Conservation (phyloP, 2,888 invertebrate genomes). For the Heliconius hortense region DNA sequence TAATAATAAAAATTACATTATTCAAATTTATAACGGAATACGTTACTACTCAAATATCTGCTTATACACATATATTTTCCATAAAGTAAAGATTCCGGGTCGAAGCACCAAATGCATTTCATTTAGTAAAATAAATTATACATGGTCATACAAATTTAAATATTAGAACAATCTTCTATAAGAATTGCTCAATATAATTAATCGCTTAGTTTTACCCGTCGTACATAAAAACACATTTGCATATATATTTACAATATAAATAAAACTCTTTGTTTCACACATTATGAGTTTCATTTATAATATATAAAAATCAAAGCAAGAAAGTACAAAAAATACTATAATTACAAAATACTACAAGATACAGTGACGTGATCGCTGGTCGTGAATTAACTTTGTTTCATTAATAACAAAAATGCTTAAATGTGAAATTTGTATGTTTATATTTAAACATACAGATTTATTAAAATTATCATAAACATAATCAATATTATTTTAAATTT, state of each 20-base stretch:
- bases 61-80: slow-evolving; percentile 17
- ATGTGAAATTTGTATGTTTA: no score
- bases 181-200: background rate
- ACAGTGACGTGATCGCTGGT: background rate
- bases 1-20: background rate
- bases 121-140: background rate
- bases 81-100: slow-evolving; percentile 6
- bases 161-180: background rate
- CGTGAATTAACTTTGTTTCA: background rate
- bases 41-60: slow-evolving; percentile 14
- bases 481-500: no score
- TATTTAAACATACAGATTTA: no score
- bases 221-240: background rate
- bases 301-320: no score
- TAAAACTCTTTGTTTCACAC: background rate
- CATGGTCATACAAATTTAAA: background rate
- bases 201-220: background rate
- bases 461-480: no score
- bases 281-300: no score
- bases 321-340: no score
- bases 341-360: no score
- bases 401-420: no score
- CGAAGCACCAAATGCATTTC: slow-evolving; percentile 26
- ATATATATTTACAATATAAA: background rate
- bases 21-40: slow-evolving; percentile 28